phyloP scores from a whole-genome alignment of 2,888 invertebrate species.

The Lumbricus terrestris region DNA sequence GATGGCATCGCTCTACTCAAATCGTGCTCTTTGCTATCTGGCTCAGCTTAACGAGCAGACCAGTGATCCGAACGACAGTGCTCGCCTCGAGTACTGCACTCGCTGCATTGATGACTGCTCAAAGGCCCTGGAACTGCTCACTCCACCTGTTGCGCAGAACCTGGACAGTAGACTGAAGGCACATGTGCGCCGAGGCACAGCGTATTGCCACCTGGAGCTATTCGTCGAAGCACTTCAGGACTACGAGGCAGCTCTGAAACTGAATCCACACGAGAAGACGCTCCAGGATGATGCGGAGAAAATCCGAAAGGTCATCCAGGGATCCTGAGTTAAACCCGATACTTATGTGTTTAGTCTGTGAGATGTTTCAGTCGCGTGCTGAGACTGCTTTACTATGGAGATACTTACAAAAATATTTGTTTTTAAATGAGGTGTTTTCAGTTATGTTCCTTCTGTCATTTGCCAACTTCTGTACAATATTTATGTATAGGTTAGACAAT shows the following conservation, averaged over 20 bases:
- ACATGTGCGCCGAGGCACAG: slow-evolving; percentile 73
- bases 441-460: too few species aligned
- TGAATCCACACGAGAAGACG: slow-evolving; percentile 68
- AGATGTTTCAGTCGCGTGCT: neutral
- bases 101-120: slow-evolving; percentile 66
- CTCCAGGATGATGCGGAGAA: slow-evolving; percentile 66
- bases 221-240: slow-evolving; percentile 71
- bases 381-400: neutral
- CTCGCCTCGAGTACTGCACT: slow-evolving; percentile 12
- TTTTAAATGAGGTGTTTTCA: neutral
- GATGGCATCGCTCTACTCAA: slow-evolving; percentile 72
- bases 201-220: slow-evolving; percentile 71
- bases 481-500: too few species aligned
- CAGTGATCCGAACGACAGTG: slow-evolving; percentile 55
- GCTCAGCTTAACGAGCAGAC: slow-evolving; percentile 71
- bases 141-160: slow-evolving; percentile 73
- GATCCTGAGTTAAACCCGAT: slow-evolving; percentile 21
- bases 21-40: slow-evolving; percentile 78
- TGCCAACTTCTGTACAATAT: too few species aligned
- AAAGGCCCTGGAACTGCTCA: slow-evolving; percentile 72
- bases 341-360: neutral
- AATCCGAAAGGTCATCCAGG: slow-evolving; percentile 53
- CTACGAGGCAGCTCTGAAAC: slow-evolving; percentile 72
- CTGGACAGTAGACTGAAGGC: slow-evolving; percentile 71
- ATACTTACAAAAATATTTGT: neutral